These are phyloP conservation scores for Lycorma delicatula DNA, from an alignment of 1,140 invertebrate species.

Conservation along the genomic window DNA sequence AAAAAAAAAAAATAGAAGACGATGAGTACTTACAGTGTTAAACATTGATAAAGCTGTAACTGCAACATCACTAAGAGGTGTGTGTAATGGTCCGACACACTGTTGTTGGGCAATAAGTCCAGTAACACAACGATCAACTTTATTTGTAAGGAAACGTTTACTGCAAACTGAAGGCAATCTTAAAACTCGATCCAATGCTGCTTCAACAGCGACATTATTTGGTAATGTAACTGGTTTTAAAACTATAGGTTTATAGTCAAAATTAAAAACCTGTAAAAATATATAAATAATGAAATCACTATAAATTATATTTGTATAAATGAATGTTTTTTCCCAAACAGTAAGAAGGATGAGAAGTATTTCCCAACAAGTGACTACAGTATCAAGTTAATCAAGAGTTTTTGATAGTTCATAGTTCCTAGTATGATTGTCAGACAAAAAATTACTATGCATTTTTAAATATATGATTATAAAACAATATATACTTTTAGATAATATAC, in stretches of 20 bases:
- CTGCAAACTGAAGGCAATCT: slow-evolving; percentile 85
- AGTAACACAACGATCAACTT: slow-evolving; percentile 94
- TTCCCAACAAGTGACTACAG: too few relatives aligned
- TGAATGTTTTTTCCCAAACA: too few relatives aligned
- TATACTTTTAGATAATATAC: too few relatives aligned
- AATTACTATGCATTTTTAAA: too few relatives aligned
- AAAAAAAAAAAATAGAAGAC: neutral
- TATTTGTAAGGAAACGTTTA: slow-evolving; percentile 91
- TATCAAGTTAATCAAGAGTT: too few relatives aligned
- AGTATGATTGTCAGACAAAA: too few relatives aligned
- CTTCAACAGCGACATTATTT: slow-evolving; percentile 44
- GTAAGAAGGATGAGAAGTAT: too few relatives aligned
- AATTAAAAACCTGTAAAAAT: slow-evolving; percentile 44
- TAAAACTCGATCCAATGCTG: slow-evolving; percentile 71
- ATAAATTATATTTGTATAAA: slow-evolving; percentile 1
- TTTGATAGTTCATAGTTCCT: too few relatives aligned
- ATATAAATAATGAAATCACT: slow-evolving; percentile 10
- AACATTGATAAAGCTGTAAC: slow-evolving; percentile 78
- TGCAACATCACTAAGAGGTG: slow-evolving; percentile 88
- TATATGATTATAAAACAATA: too few relatives aligned
- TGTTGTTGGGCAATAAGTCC: slow-evolving; percentile 94
- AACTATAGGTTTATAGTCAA: slow-evolving; percentile 35
- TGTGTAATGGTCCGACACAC: slow-evolving; percentile 93
- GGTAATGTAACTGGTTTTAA: slow-evolving; percentile 41
- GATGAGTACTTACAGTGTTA: slow-evolving; percentile 41